phyloP scores from a whole-genome alignment of 2,113 vertebrate genomes.

The Petromus typicus region DNA sequence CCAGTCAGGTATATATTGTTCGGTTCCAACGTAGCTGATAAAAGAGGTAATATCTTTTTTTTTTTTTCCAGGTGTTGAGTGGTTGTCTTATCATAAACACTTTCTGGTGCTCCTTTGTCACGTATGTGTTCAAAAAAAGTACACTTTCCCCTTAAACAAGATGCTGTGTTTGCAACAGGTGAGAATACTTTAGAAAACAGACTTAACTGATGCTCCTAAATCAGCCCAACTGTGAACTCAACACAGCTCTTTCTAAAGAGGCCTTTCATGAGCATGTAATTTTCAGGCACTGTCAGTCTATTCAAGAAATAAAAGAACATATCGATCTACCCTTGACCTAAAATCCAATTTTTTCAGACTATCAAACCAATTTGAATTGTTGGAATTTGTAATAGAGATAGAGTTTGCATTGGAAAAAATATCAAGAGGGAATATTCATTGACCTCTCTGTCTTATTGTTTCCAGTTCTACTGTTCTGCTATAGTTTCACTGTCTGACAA shows the following conservation, averaged over 20 bases:
- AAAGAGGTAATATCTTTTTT: not conserved
- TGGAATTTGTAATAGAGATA: not conserved
- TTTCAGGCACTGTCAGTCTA: not conserved
- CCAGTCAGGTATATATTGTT: not conserved
- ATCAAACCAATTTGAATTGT: slow-evolving; percentile 35
- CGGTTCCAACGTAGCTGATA: not conserved
- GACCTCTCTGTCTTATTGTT: not conserved
- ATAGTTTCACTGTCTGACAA: not conserved
- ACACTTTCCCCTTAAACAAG: not conserved
- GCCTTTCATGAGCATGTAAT: not conserved
- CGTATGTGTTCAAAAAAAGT: not conserved
- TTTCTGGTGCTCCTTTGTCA: not conserved
- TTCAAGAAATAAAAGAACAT: not conserved
- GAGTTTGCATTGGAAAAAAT: not conserved
- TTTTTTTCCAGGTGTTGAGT: not conserved
- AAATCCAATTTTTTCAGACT: slow-evolving; percentile 42
- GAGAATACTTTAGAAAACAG: not conserved
- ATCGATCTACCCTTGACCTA: slow-evolving; percentile 26
- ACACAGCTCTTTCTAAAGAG: not conserved
- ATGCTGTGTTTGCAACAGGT: not conserved
- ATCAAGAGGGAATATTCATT: not conserved
- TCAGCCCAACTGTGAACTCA: not conserved
- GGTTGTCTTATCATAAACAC: slow-evolving; percentile 5
- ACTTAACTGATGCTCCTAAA: not conserved
- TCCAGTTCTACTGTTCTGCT: not conserved